Percentiles rank a stretch among this genome's conserved stretches.
Evolutionary conservation across 2,797 vertebrate species (phyloP).

Genomic region (Propithecus deckenii): DNA sequence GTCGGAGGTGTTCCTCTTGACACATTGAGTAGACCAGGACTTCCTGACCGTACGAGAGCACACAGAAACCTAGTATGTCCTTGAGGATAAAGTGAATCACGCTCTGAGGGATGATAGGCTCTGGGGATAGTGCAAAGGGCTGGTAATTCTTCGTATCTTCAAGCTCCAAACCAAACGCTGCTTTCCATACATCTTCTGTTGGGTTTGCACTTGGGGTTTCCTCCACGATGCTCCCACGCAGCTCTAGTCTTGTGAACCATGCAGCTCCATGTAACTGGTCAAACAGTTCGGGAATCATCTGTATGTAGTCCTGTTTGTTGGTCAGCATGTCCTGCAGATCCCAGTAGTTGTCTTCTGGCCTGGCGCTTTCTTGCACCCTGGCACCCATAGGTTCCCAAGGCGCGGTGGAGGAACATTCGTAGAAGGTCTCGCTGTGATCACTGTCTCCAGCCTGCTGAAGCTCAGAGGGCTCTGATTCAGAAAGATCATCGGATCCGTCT

Average conservation of each 20-base stretch:
- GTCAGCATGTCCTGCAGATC: slow-evolving; percentile 55
- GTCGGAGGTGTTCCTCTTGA: slow-evolving; percentile 53
- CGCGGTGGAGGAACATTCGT: not conserved
- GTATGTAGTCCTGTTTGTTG: slow-evolving; percentile 56
- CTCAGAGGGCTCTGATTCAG: slow-evolving; percentile 82
- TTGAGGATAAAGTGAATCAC: slow-evolving; percentile 47
- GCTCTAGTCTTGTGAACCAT: slow-evolving; percentile 75
- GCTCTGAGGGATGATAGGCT: slow-evolving; percentile 24
- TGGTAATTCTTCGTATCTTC: not conserved
- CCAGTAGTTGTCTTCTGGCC: slow-evolving; percentile 31
- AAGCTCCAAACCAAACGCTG: not conserved
- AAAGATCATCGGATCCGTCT: slow-evolving; percentile 82
- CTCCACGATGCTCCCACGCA: slow-evolving; percentile 25
- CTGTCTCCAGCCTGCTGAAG: slow-evolving; percentile 83
- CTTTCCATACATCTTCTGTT: slow-evolving; percentile 43
- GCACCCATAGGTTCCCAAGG: slow-evolving; percentile 39
- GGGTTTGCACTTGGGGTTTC: not conserved
- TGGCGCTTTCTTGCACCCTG: slow-evolving; percentile 54
- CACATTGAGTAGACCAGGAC: slow-evolving; percentile 69
- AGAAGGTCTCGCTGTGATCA: slow-evolving; percentile 59
- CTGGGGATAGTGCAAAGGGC: not conserved
- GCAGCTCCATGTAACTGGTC: slow-evolving; percentile 70
- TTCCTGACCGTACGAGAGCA: slow-evolving; percentile 47
- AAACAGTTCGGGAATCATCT: slow-evolving; percentile 72
- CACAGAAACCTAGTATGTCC: slow-evolving; percentile 59